Conservation (phyloP, 2,888 invertebrate species). For the Apomyelois bistriatella region DNA sequence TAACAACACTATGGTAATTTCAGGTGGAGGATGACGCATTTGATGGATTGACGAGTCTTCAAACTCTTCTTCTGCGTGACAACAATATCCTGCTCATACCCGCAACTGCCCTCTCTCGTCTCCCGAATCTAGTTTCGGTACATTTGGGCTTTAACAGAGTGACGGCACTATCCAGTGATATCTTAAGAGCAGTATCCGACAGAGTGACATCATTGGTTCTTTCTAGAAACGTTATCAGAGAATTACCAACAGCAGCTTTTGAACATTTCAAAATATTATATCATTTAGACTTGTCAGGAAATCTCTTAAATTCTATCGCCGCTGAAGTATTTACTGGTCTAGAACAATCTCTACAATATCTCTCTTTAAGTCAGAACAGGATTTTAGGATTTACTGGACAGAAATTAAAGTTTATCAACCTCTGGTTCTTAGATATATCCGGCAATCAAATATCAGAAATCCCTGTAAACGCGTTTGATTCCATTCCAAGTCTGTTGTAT, state of each 20-base stretch:
- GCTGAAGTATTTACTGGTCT: slow-evolving; percentile 88
- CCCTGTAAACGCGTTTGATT: slow-evolving; percentile 83
- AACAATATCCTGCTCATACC: slow-evolving; percentile 93
- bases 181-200: slow-evolving; percentile 86
- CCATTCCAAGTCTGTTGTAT: slow-evolving; percentile 83
- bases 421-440: slow-evolving; percentile 87
- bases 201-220: slow-evolving; percentile 86
- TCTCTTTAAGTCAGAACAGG: slow-evolving; percentile 87
- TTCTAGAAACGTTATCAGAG: slow-evolving; percentile 91
- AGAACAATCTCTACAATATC: slow-evolving; percentile 84
- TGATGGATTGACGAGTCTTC: slow-evolving; percentile 88
- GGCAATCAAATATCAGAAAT: slow-evolving; percentile 88
- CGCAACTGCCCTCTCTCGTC: slow-evolving; percentile 88
- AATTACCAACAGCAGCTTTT: slow-evolving; percentile 90
- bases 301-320: slow-evolving; percentile 85
- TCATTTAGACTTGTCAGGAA: slow-evolving; percentile 88
- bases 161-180: slow-evolving; percentile 89
- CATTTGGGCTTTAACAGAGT: slow-evolving; percentile 93
- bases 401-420: slow-evolving; percentile 81
- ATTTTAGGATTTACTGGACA: slow-evolving; percentile 83
- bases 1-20: slow-evolving; percentile 20
- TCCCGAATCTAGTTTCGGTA: slow-evolving; percentile 86
- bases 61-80: slow-evolving; percentile 89
- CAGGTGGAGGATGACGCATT: slow-evolving; percentile 94
- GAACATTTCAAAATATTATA: slow-evolving; percentile 86